Evolutionary conservation across 2,797 vertebrate genomes (phyloP).

Genomic region (Ctenopoma multispine): DNA sequence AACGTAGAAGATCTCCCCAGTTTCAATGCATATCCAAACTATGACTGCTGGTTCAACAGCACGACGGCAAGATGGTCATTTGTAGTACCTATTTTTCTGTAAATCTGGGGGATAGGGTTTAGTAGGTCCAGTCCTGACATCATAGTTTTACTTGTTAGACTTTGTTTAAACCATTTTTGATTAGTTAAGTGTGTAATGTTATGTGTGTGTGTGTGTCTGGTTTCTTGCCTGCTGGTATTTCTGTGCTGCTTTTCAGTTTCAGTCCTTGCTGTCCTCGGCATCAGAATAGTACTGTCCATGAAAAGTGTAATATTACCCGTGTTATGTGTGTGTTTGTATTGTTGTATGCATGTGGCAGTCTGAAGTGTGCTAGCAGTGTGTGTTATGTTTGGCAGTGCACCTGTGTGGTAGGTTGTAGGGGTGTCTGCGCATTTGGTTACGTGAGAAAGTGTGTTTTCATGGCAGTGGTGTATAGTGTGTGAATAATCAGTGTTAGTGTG

Average conservation of each 20-base stretch:
- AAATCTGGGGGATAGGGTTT: background rate
- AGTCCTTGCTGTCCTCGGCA: conserved; percentile 69
- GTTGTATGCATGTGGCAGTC: conserved; percentile 58
- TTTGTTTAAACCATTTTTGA: conserved; percentile 25
- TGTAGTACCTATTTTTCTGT: conserved; percentile 35
- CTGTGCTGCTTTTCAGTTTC: conserved; percentile 29
- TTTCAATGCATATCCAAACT: background rate
- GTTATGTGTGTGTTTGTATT: conserved; percentile 21
- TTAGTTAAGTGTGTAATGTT: background rate
- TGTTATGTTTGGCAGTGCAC: conserved; percentile 69
- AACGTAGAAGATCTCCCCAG: conserved; percentile 9
- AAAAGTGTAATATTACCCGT: conserved; percentile 23
- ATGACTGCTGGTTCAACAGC: background rate
- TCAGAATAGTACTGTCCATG: conserved; percentile 58
- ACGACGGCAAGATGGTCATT: conserved; percentile 10
- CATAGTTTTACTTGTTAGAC: conserved; percentile 38
- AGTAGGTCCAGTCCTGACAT: conserved; percentile 58
- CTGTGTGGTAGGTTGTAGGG: conserved; percentile 58
- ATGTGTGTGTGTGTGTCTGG: conserved; percentile 5
- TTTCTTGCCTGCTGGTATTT: conserved; percentile 71
- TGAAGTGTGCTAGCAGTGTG: conserved; percentile 54
- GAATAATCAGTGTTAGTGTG: conserved; percentile 28
- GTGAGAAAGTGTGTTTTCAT: conserved; percentile 34
- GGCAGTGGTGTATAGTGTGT: conserved; percentile 58
- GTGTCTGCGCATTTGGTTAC: conserved; percentile 22